These are phyloP conservation scores for Zoanthus gigantus DNA, from an alignment of 92 coral and sea anemone genomes.

Conservation along the genomic window DNA sequence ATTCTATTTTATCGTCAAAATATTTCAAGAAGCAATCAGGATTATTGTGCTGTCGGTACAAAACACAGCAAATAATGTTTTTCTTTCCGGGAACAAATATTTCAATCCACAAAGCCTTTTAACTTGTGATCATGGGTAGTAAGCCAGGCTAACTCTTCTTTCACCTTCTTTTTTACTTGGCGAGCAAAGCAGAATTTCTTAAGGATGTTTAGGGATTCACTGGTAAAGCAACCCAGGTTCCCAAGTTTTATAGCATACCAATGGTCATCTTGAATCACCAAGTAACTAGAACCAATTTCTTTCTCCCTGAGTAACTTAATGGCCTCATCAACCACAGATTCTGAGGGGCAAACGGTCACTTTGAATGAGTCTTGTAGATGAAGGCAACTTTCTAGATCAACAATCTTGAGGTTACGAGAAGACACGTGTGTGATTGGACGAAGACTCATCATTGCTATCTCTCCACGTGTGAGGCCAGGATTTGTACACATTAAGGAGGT, in stretches of 20 bases:
- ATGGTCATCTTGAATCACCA: background rate
- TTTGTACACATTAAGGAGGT: conserved; percentile 10
- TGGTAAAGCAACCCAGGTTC: conserved; percentile 19
- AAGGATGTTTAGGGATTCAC: conserved; percentile 1
- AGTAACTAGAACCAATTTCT: background rate
- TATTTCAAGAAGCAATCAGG: no score
- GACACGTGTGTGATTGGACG: background rate
- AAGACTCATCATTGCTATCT: conserved; percentile 34
- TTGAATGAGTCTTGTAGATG: conserved; percentile 15
- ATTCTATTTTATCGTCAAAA: no score
- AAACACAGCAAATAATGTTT: no score
- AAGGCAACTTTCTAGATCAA: background rate
- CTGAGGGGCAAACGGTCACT: conserved; percentile 32
- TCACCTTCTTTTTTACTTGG: no score
- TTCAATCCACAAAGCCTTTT: no score
- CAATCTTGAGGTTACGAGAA: background rate
- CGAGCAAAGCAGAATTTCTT: conserved; percentile 4
- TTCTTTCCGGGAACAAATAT: no score
- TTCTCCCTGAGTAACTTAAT: background rate
- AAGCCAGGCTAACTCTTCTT: no score
- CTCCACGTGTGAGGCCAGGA: conserved; percentile 45
- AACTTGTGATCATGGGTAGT: no score
- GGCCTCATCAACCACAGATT: conserved; percentile 31
- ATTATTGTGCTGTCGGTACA: no score
- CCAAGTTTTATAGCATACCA: conserved; percentile 20